A percentile compares a stretch with the other conserved stretches of the same genome.
phyloP scores from a whole-genome alignment of 2,113 vertebrate genomes.

The Nematolebias whitei region DNA sequence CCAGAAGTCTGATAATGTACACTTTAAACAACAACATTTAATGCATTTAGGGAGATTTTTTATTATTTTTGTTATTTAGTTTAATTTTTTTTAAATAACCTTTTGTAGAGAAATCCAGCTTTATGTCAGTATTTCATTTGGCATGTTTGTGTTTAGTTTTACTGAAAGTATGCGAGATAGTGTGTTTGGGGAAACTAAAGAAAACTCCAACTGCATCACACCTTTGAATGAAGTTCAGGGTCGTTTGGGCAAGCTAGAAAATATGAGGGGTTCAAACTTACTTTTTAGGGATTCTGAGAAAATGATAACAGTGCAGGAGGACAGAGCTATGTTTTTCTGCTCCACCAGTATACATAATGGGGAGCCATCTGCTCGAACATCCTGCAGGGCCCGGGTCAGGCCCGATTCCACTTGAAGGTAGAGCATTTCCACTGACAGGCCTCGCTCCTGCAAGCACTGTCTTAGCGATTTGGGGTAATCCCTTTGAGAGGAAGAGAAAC shows the following conservation, averaged over 20 bases:
- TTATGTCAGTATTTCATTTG: constrained; percentile 4
- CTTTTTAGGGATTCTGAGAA: constrained; percentile 86
- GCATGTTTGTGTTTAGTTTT: constrained; percentile 3
- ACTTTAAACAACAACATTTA: background rate
- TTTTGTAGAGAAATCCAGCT: background rate
- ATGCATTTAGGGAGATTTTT: background rate
- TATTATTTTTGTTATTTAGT: too few species aligned
- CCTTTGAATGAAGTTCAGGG: background rate
- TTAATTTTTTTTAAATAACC: background rate
- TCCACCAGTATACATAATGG: constrained; percentile 86
- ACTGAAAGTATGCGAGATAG: background rate
- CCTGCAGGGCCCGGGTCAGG: constrained; percentile 80
- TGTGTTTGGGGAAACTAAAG: background rate
- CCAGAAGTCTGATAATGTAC: background rate
- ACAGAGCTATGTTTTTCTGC: constrained; percentile 80
- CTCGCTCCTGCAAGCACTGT: constrained; percentile 81
- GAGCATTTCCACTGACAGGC: constrained; percentile 84
- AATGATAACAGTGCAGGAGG: constrained; percentile 83
- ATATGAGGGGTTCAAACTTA: constrained; percentile 76
- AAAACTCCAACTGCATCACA: background rate
- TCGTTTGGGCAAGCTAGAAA: constrained; percentile 45
- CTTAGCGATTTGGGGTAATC: constrained; percentile 82
- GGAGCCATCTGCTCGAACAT: constrained; percentile 82
- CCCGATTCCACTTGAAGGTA: constrained; percentile 78
- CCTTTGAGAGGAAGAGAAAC: constrained; percentile 85